Evolutionary conservation across 2,797 vertebrate genomes (phyloP), one percentile per base, ranked within the genome.

Genomic region (Synanceia verrucosa): DNA sequence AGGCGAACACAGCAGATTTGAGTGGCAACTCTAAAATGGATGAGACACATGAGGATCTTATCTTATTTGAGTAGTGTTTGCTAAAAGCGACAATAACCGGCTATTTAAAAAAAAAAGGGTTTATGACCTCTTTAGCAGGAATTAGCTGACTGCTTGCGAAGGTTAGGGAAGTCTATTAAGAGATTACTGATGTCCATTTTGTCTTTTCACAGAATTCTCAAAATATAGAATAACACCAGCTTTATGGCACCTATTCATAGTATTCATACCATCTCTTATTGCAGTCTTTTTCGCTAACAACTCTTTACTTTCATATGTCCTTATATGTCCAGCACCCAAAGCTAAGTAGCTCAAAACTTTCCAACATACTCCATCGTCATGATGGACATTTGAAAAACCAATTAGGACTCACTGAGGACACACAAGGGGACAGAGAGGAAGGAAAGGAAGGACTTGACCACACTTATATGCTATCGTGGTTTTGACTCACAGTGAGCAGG

Each of bases 381-480:
- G 41, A 11, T 21, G 16, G 9, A 41, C 39, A 41, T 41, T 41
- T 41, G 24, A 24, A 19, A 82, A 81, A 78, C 21, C 47, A 59
- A 61, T 73, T 70, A 67, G 3, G 3, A 47, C 47, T 62, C 44
- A 16, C 23, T 75, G n/a, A 46, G 18, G 18, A 41, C 39, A 24
- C 41, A 56, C 4, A 41, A 31, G 53, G 50, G 33, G 7, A 48
- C 47, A 57, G 53, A 41, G 48, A 71, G 53, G 2, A 23, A 47
- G 44, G 44, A 47, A 44, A 44, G 19, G 23, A 8, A 24, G n/a
- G 39, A 43, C 43, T 13, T 19, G 44, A 83, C 61, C 78, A 44
- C 72, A 75, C 44, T 55, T 37, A n/a, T 16, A n/a, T n/a, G 21
- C 21, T 21, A 6, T 37, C n/a, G 19, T 19, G 44, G 18, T n/a